phyloP scores from a whole-genome alignment of 2,888 invertebrate genomes.

The Napeogenes inachia region DNA sequence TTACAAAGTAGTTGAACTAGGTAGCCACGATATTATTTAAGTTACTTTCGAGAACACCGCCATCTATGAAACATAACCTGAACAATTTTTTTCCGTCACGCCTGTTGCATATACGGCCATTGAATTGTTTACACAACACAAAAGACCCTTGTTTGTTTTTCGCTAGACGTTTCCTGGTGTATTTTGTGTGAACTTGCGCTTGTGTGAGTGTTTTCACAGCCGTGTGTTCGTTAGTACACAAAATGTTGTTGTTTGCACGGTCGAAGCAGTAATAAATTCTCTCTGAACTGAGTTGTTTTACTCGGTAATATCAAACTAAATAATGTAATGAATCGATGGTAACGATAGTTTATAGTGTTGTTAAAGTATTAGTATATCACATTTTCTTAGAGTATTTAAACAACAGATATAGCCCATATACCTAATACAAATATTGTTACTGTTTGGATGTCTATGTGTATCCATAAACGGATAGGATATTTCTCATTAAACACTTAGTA shows the following conservation, averaged over 20 bases:
- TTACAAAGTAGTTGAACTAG: slow-evolving; percentile 19
- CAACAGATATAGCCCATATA: too few species aligned
- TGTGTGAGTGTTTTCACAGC: slow-evolving; percentile 69
- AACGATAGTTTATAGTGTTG: too few species aligned
- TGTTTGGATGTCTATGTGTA: too few species aligned
- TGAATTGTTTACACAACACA: slow-evolving; percentile 76
- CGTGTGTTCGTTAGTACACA: slow-evolving; percentile 65
- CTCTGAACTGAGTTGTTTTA: slow-evolving; percentile 36
- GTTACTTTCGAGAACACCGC: slow-evolving; percentile 30
- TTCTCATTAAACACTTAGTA: too few species aligned
- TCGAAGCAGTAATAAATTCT: slow-evolving; percentile 62
- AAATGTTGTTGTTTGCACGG: slow-evolving; percentile 66
- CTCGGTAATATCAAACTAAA: slow-evolving; percentile 26
- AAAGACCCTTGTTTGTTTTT: slow-evolving; percentile 78
- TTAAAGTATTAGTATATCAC: too few species aligned
- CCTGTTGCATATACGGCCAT: slow-evolving; percentile 71
- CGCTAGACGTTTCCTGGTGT: slow-evolving; percentile 79
- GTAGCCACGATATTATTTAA: slow-evolving; percentile 4
- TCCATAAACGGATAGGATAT: too few species aligned
- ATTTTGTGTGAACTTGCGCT: slow-evolving; percentile 62
- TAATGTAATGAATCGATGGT: not conserved
- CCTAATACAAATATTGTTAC: too few species aligned
- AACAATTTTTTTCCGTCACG: slow-evolving; percentile 64
- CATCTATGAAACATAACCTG: slow-evolving; percentile 61
- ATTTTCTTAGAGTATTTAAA: too few species aligned